Evolutionary conservation across 2,113 vertebrate genomes (phyloP), one percentile per base, ranked within the genome.

Genomic region (Deroptyus accipitrinus): DNA sequence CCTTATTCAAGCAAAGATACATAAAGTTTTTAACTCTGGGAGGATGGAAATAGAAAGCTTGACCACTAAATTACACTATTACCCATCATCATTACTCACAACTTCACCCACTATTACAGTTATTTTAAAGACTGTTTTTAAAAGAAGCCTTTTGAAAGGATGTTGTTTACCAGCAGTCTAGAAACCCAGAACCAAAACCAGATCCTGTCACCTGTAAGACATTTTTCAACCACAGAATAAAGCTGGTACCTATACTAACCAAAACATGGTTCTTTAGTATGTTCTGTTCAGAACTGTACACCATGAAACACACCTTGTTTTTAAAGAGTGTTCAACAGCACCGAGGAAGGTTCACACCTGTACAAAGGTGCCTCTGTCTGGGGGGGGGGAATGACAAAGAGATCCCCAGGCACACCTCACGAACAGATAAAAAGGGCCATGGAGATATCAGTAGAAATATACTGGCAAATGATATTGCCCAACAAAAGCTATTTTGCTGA

Each of bases 291-390:
- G 64, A 83, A 57, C 48, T 51, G 41, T 13, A 28, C n/a, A 87
- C 35, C 31, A 83, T 23, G n/a, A 28, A 63, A 16, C 1, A 2
- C 27, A 44, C 10, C 15, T 52, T 25, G 61, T 14, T 62, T n/a
- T 31, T 17, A 77, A 77, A 17, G 59, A 42, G 55, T 11, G 15
- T 42, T 52, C 35, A 37, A 5, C 0, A 82, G 39, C 62, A 68
- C 27, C 0, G 0, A 4, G 6, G 10, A 68, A 44, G 44, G 30
- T 16, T 72, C 24, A 31, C 18, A 55, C 1, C 1, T n/a, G 28
- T 16, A 62, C 14, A 54, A 44, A 88, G 41, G 28, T 10, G 57
- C 14, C 22, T 63, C 16, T 6, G 41, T 39, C n/a, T 44, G 44
- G 6, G 10, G 27, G 46, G 13, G 4, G 7, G 4, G 0, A n/a